Percentiles rank a stretch among this genome's conserved stretches.
These are phyloP conservation scores for Strigamia crassipes DNA, from an alignment of 2,888 invertebrate genomes.

Conservation along the genomic window DNA sequence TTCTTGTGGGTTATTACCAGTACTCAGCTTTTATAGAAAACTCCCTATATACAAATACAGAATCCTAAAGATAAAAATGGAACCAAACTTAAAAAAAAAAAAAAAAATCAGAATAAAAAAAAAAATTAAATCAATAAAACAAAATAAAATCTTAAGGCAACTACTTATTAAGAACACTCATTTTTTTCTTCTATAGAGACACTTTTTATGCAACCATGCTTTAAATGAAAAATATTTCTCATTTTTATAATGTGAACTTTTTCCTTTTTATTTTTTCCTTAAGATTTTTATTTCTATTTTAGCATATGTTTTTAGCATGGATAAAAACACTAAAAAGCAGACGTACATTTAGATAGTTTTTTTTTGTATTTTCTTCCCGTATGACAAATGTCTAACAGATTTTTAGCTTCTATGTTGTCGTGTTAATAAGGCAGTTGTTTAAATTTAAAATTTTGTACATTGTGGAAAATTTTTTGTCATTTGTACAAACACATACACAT, in stretches of 20 bases:
- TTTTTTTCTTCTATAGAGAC: not conserved
- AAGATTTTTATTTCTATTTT: not conserved
- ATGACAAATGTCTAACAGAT: slow-evolving; percentile 18
- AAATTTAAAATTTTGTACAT: slow-evolving; percentile 28
- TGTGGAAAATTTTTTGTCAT: slow-evolving; percentile 19
- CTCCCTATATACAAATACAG: slow-evolving; percentile 37
- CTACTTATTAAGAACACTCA: slow-evolving; percentile 26
- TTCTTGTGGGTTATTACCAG: slow-evolving; percentile 27
- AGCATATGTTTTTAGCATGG: slow-evolving; percentile 15
- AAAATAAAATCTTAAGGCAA: slow-evolving; percentile 8
- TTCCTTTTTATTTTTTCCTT: not conserved
- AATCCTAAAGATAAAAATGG: slow-evolving; percentile 22
- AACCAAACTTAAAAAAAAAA: not conserved
- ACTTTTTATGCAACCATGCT: slow-evolving; percentile 26
- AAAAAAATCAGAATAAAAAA: not conserved
- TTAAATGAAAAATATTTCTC: slow-evolving; percentile 22
- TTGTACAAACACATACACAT: slow-evolving; percentile 19
- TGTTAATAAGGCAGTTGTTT: slow-evolving; percentile 31
- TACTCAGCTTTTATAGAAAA: slow-evolving; percentile 30
- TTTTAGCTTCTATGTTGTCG: not conserved
- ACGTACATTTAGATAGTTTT: slow-evolving; percentile 24
- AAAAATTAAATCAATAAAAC: too few relatives aligned
- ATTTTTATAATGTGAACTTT: slow-evolving; percentile 3
- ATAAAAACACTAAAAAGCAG: slow-evolving; percentile 34
- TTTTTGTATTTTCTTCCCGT: slow-evolving; percentile 12